Evolutionary conservation across 2,797 vertebrate species (phyloP), one percentile per base, ranked within the genome.

Genomic region (Sphenopsis melanotis): DNA sequence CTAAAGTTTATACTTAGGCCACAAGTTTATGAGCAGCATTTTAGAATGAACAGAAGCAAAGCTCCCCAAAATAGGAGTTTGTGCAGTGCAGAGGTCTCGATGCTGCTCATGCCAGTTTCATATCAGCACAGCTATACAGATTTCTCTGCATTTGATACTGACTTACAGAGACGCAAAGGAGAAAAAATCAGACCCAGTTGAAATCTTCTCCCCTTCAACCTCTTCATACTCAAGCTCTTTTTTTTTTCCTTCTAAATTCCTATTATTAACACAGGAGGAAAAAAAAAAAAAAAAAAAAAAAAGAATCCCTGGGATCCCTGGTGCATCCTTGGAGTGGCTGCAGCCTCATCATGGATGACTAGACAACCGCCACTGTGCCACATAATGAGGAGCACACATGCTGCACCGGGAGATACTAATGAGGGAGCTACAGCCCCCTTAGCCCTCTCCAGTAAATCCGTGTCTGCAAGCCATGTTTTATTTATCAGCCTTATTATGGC

Each of bases 401-500:
- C 93, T 94, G 95, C 91, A 94, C 87, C 8, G 9, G 93, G 95
- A 96, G 93, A 94, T 94, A 94, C 95, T 96, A 96, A 96, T 94
- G 95, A 96, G 96, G 85, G 91, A 96, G 93, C 91, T 96, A 76
- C 79, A 94, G 95, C 91, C 95, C 95, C 95, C 91, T 93, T 93
- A 93, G 91, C 96, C 94, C 95, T 96, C 95, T 96, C 95, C 94
- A 93, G 94, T 96, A 95, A 96, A 96, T 95, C 94, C 42, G 1
- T 81, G 95, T 92, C 96, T 95, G 95, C 89, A 87, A 91, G 79
- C 89, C 87, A 94, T 96, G 91, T 96, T 96, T 96, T 97, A 95
- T 95, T 97, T 96, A 96, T 96, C 91, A 95, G 91, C 80, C 91
- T 95, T 95, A 97, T 96, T 96, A 96, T 95, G 93, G 95, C 77